Base-by-base conservation (phyloP, 2,113 vertebrate species). In the Furnarius figulus region DNA sequence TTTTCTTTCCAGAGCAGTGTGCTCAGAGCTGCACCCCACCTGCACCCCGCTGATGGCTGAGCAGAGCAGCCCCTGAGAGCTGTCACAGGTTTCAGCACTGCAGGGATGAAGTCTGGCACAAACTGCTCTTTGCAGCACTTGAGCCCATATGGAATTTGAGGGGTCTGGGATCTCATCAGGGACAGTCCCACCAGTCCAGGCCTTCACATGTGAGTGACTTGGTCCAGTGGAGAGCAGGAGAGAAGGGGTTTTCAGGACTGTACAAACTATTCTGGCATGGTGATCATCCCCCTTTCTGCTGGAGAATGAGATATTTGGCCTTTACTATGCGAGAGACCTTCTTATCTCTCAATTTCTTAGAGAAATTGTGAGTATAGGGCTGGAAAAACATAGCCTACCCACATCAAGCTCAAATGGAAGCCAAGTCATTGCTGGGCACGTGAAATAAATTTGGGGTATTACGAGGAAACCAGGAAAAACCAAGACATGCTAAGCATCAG, bases 171-270 rank as follows among this genome's bases (percentile, higher is more conserved):
- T 74, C 42, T 25, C 37, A 7, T 1, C 66, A 50, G 74, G 5
- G 1, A 6, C 42, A 6, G 8, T 5, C 20, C 55, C 50, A 22
- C 33, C 53, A 5, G 9, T 44, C 15, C 2, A 15, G 9, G 31
- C 30, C 37, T 27, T n/a, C 1, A 1, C 25, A 3, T 1, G 4
- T 0, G 4, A 52, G 5, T 62, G 27, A 46, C 7, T 1, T 1
- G 25, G 3, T 7, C 47, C 67, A n/a, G 28, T 3, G 5, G 33
- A 6, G 9, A 2, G 14, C 6, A 27, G 76, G 22, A 55, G 8
- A 5, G 72, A 14, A 30, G 24, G 4, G 21, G 2, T 37, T 39
- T 14, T 35, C 53, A 31, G 62, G 17, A 30, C 35, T 24, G 7
- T 15, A 17, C 22, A 11, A 46, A 14, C 52, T 40, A 5, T 12